A percentile compares a stretch with the other conserved stretches of the same genome.
These are phyloP conservation scores for Ornithoptera priamus DNA, from an alignment of 2,888 invertebrate species.

Conservation along the genomic window DNA sequence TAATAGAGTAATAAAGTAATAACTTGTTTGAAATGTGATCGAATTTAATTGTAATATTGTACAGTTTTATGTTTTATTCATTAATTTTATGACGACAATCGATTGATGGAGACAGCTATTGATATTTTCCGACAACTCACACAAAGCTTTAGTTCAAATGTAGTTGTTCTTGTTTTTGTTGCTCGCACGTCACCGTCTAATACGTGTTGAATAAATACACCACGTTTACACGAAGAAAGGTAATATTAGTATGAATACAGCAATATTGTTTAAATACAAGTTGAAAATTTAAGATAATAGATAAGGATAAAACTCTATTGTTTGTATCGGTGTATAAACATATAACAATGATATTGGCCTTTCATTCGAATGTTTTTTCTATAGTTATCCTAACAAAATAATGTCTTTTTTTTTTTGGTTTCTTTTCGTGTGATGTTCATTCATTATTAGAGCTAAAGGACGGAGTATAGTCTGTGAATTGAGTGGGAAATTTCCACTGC, in stretches of 20 bases:
- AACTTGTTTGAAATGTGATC: neutral
- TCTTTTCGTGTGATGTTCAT: neutral
- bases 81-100: slow-evolving; percentile 2
- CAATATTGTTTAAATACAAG: neutral
- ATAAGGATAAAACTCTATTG: neutral
- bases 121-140: slow-evolving; percentile 11
- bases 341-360: neutral
- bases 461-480: neutral
- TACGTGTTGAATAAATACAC: neutral
- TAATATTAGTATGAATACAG: neutral
- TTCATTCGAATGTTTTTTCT: too few species aligned
- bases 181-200: neutral
- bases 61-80: slow-evolving; percentile 9
- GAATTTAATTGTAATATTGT: too few species aligned
- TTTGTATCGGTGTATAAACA: neutral
- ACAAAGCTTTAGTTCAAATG: slow-evolving; percentile 5
- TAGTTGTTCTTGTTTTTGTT: neutral
- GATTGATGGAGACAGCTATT: slow-evolving; percentile 1
- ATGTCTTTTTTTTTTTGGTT: neutral
- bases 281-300: neutral
- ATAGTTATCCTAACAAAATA: too few species aligned
- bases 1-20: neutral
- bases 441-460: neutral
- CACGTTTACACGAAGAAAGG: neutral
- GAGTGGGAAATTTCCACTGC: slow-evolving; percentile 24